These are phyloP conservation scores for Drosophila putrida DNA, from an alignment of 2,888 invertebrate species.

Conservation along the genomic window DNA sequence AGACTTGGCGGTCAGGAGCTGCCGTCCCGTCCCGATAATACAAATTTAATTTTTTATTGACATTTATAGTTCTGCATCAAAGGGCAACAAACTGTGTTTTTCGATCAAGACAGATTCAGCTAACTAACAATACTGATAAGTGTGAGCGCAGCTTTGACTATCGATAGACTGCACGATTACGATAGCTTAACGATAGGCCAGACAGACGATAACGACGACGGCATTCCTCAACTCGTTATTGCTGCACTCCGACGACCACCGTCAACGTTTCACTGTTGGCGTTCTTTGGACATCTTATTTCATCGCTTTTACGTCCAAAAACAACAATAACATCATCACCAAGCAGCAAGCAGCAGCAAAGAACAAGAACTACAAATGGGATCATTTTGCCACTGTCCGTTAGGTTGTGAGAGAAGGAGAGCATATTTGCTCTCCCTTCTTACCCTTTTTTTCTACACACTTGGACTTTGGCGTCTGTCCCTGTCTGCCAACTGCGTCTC, in stretches of 20 bases:
- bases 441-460: slow-evolving; percentile 49
- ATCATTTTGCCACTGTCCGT: slow-evolving; percentile 58
- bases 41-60: slow-evolving; percentile 64
- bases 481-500: slow-evolving; percentile 22
- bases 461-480: slow-evolving; percentile 51
- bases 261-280: slow-evolving; percentile 49
- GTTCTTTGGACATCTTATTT: slow-evolving; percentile 31
- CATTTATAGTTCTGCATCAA: slow-evolving; percentile 71
- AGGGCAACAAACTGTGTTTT: slow-evolving; percentile 28
- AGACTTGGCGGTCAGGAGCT: slow-evolving; percentile 43
- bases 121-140: slow-evolving; percentile 9
- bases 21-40: slow-evolving; percentile 53
- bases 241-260: slow-evolving; percentile 50
- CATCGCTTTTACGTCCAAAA: slow-evolving; percentile 42
- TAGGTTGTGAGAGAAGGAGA: slow-evolving; percentile 27
- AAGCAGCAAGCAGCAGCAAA: slow-evolving; percentile 10
- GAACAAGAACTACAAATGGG: slow-evolving; percentile 57
- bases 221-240: slow-evolving; percentile 53
- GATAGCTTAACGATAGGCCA: slow-evolving; percentile 35
- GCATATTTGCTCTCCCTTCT: slow-evolving; percentile 45
- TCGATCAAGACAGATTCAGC: slow-evolving; percentile 1
- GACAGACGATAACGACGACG: slow-evolving; percentile 47
- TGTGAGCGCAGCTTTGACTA: slow-evolving; percentile 27
- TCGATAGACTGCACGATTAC: slow-evolving; percentile 39
- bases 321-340: slow-evolving; percentile 20